Conservation (phyloP, 2,797 vertebrate species). For the Nannoperca australis region DNA sequence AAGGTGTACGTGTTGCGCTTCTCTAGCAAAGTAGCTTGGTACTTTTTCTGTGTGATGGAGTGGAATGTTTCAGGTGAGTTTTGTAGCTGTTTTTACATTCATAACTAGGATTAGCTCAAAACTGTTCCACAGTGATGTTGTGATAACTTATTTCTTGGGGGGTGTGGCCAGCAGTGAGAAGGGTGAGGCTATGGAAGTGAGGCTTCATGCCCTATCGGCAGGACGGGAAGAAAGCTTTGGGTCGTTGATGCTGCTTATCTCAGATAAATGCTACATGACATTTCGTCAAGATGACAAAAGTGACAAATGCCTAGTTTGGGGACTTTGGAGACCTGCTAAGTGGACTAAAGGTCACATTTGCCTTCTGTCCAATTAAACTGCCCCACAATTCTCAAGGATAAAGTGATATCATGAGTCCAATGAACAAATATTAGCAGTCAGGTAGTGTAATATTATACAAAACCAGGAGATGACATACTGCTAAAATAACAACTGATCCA, state of each 20-base stretch:
- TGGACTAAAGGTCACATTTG: background rate
- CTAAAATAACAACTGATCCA: background rate
- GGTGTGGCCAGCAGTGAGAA: background rate
- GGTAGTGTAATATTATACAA: background rate
- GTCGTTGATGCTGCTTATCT: background rate
- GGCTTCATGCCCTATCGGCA: background rate
- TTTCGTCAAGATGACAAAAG: background rate
- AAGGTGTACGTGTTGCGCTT: conserved; percentile 65
- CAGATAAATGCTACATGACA: background rate
- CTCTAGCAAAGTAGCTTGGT: background rate
- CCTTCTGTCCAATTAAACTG: background rate
- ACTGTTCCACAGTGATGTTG: background rate
- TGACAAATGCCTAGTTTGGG: background rate
- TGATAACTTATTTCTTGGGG: background rate
- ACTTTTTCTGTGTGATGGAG: conserved; percentile 37
- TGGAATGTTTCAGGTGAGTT: conserved; percentile 58
- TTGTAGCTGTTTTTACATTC: background rate
- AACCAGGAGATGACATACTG: background rate
- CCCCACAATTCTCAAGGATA: background rate
- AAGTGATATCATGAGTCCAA: background rate
- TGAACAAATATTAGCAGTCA: background rate
- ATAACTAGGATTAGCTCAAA: background rate
- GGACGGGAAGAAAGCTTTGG: background rate
- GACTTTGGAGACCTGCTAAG: background rate
- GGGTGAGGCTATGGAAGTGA: background rate